A percentile compares a stretch with the other conserved stretches of the same genome.
These are phyloP conservation scores for Acipenser oxyrinchus DNA, from an alignment of 2,797 vertebrate genomes.

Conservation along the genomic window DNA sequence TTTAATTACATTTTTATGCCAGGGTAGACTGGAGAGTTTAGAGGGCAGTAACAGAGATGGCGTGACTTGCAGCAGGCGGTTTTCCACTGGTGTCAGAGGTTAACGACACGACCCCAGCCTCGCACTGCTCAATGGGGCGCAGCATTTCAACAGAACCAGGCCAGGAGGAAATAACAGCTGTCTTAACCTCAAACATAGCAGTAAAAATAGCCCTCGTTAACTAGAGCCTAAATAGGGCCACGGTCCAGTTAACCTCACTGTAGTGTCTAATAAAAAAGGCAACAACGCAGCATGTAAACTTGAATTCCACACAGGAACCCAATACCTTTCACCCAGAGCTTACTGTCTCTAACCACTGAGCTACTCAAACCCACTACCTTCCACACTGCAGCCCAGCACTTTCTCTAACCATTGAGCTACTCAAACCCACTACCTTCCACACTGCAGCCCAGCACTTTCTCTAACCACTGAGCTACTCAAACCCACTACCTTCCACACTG, in stretches of 20 bases:
- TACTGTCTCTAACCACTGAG: neutral
- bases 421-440: neutral
- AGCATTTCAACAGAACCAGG: conserved; percentile 19
- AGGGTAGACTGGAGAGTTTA: conserved; percentile 26
- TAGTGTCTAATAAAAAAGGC: no score
- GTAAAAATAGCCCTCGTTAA: conserved; percentile 15
- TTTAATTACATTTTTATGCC: conserved; percentile 15
- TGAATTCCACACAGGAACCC: neutral
- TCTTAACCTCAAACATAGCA: conserved; percentile 12
- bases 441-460: no score
- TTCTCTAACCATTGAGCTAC: neutral
- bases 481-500: no score
- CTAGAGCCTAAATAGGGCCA: neutral
- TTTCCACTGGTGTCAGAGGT: conserved; percentile 26
- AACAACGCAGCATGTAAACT: neutral
- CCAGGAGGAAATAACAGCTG: conserved; percentile 28
- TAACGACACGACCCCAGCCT: conserved; percentile 7
- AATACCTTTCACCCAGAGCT: neutral
- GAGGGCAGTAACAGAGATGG: conserved; percentile 24
- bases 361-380: neutral
- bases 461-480: no score
- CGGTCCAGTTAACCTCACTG: neutral
- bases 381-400: neutral
- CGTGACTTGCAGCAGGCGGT: conserved; percentile 24
- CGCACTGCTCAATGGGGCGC: conserved; percentile 25